Evolutionary conservation across 2,888 invertebrate species (phyloP).

Genomic region (Eumerus sabulonum): DNA sequence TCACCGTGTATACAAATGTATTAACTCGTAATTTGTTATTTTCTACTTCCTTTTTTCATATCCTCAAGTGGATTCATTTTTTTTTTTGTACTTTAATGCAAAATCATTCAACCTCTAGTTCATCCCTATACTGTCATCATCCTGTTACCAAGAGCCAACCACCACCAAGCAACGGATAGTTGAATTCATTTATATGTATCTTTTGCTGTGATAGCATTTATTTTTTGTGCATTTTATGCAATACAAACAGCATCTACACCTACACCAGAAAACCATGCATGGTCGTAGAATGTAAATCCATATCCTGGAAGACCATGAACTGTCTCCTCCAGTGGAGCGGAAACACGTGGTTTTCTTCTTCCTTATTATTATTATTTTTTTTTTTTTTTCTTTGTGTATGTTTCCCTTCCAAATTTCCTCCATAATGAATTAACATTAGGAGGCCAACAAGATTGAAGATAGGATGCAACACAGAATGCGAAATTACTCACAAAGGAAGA

Average conservation of each 20-base stretch:
- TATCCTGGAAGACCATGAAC: no score
- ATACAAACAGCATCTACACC: conserved; percentile 43
- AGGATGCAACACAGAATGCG: conserved; percentile 28
- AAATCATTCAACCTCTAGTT: neutral
- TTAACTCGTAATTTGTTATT: conserved; percentile 55
- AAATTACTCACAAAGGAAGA: conserved; percentile 39
- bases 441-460: conserved; percentile 42
- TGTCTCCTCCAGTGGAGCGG: conserved; percentile 21
- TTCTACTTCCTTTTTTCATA: conserved; percentile 30
- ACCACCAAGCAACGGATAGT: conserved; percentile 23
- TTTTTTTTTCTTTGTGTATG: neutral
- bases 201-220: conserved; percentile 45
- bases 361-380: conserved; percentile 5
- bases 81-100: conserved; percentile 26
- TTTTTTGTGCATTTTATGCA: conserved; percentile 63
- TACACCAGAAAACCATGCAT: neutral
- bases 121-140: neutral
- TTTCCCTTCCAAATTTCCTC: conserved; percentile 12
- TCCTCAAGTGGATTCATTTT: conserved; percentile 53
- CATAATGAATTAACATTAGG: conserved; percentile 62
- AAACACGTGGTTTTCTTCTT: conserved; percentile 40
- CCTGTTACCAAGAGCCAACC: neutral
- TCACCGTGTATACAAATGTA: conserved; percentile 4
- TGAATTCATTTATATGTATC: neutral
- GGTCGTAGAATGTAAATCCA: no score